Evolutionary conservation across 2,888 invertebrate species (phyloP).

Genomic region (Pachliopta kotzebuea): DNA sequence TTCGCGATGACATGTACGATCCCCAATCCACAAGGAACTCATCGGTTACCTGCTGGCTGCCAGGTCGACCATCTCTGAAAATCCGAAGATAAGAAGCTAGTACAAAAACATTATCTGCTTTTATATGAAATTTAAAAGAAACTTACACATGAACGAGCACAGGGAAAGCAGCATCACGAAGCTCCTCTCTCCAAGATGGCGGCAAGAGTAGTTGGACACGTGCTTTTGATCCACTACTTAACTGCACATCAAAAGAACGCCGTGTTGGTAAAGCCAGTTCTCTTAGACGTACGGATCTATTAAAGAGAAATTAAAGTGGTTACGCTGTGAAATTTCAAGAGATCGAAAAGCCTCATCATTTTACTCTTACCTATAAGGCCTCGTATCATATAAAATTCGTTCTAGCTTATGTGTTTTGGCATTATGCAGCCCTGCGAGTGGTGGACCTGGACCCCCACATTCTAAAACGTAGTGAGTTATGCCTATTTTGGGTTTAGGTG

Average conservation of each 20-base stretch:
- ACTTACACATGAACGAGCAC: conserved; percentile 93
- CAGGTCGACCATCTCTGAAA: conserved; percentile 93
- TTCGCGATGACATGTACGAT: conserved; percentile 94
- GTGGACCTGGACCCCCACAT: conserved; percentile 95
- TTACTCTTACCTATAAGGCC: conserved; percentile 78
- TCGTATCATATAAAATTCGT: conserved; percentile 88
- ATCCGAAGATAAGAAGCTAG: background rate
- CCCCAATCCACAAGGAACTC: conserved; percentile 94
- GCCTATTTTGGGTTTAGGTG: conserved; percentile 68
- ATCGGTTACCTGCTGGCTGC: conserved; percentile 94
- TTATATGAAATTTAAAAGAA: conserved; percentile 1
- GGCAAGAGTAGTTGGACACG: conserved; percentile 93
- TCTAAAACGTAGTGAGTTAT: conserved; percentile 87
- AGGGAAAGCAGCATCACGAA: conserved; percentile 92
- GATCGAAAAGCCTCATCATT: background rate
- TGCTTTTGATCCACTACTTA: conserved; percentile 92
- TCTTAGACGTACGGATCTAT: conserved; percentile 83
- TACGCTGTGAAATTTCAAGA: background rate
- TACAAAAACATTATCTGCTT: background rate
- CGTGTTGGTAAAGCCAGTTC: conserved; percentile 91
- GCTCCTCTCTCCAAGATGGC: conserved; percentile 92
- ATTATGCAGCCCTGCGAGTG: conserved; percentile 89
- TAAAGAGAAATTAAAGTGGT: conserved; percentile 21
- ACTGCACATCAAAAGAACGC: conserved; percentile 90
- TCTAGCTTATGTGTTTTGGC: conserved; percentile 88